Evolutionary conservation across 2,888 invertebrate genomes (phyloP), one percentile per base, ranked within the genome.

Genomic region (Drosophila leonis): DNA sequence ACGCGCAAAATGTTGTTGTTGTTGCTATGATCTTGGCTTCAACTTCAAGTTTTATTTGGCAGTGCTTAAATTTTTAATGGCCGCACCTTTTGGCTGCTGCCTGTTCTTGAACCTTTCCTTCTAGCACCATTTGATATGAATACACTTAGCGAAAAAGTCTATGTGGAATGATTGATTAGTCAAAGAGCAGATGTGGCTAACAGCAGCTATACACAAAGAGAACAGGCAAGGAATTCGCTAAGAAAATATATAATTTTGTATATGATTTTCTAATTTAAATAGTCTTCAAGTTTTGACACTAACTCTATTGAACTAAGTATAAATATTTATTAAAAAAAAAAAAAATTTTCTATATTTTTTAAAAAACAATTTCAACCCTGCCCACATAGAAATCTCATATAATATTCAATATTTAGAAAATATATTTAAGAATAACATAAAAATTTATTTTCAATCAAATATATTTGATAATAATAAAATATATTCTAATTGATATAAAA

Each of bases 61-160:
- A 64, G 59, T 62, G 64, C 39, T 75, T 75, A 49, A 70, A 65
- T 63, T 66, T 73, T 81, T 83, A 71, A 77, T 76, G 24, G 57
- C 61, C 57, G 56, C 76, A 76, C 76, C 78, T 72, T 67, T 67
- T 54, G 42, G 46, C 57, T 55, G 63, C 35, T 49, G 39, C 20
- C 41, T 64, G 65, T 46, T 65, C 72, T 63, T 77, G 65, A 76
- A 63, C 56, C 71, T 15, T 24, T 33, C 12, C 54, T 33, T 46
- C 35, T 20, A 51, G 35, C 65, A 60, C 18, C 39, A 33, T 57
- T 39, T 20, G 24, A 56, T 42, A 18, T 12, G 6, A 18, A 46
- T 65, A 60, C 54, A 48, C 54, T 54, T 0, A 29, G 20, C 20
- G 7, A 20, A 65, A 42, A 48, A 12, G 37, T 31, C 31, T 46